Percentiles rank a stretch among this genome's conserved stretches.
Evolutionary conservation across 2,888 invertebrate species (phyloP).

Genomic region (Epirrhoe tristata): DNA sequence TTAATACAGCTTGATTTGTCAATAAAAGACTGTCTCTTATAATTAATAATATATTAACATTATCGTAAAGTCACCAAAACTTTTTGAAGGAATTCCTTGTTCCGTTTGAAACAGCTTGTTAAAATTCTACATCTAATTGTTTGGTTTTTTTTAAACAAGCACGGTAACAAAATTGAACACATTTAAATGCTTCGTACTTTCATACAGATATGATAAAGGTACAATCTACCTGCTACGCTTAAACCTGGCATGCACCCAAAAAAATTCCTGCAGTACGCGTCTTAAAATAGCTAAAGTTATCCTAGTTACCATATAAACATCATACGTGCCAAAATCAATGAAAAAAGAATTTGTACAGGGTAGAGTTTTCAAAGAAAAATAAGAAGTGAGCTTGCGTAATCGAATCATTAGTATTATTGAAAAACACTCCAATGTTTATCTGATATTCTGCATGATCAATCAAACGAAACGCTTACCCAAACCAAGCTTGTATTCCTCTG

Average conservation of each 20-base stretch:
- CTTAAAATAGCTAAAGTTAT: neutral
- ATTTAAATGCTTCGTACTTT: no score
- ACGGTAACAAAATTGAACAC: neutral
- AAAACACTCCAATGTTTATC: neutral
- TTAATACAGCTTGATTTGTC: no score
- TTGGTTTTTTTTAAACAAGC: neutral
- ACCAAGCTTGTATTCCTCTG: neutral
- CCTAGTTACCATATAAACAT: neutral
- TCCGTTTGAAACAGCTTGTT: neutral
- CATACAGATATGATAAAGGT: no score
- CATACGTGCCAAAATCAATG: no score
- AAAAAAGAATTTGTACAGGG: no score
- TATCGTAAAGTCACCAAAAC: no score
- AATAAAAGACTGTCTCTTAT: no score
- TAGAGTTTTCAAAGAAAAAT: neutral
- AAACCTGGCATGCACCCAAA: neutral
- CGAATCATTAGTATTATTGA: neutral
- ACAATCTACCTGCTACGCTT: neutral
- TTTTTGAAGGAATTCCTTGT: neutral
- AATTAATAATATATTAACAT: no score
- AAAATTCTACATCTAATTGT: neutral
- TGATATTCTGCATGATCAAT: conserved; percentile 4
- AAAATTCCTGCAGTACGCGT: neutral
- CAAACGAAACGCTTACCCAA: conserved; percentile 2
- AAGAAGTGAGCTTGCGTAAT: neutral